Evolutionary conservation across 2,888 invertebrate genomes (phyloP).

Genomic region (Aquatica leii): DNA sequence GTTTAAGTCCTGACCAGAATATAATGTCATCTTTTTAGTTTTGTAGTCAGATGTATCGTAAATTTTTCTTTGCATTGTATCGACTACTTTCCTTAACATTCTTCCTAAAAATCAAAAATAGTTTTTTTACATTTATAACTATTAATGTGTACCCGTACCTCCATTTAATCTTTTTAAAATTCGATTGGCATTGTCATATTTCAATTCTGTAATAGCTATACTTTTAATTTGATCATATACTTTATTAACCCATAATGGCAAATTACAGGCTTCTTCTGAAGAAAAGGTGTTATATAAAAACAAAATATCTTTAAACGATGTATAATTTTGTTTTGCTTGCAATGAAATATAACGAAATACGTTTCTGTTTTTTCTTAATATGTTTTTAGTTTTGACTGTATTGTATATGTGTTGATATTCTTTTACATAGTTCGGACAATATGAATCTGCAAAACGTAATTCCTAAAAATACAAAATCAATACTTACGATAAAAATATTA

Average conservation of each 20-base stretch:
- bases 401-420: too few species aligned
- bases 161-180: conserved; percentile 49
- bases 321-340: too few species aligned
- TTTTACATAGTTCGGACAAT: too few species aligned
- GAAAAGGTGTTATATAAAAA: too few species aligned
- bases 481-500: too few species aligned
- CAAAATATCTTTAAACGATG: too few species aligned
- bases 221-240: conserved; percentile 52
- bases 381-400: background rate
- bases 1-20: conserved; percentile 55
- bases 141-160: conserved; percentile 49
- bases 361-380: background rate
- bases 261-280: too few species aligned
- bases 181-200: conserved; percentile 46
- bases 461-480: too few species aligned
- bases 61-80: conserved; percentile 45
- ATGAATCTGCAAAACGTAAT: too few species aligned
- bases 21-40: conserved; percentile 51
- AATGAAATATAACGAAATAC: too few species aligned
- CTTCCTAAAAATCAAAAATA: too few species aligned
- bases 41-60: conserved; percentile 30
- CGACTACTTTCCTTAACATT: conserved; percentile 52
- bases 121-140: too few species aligned
- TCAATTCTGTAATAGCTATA: conserved; percentile 42
- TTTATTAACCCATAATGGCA: conserved; percentile 58